Evolutionary conservation across 1,140 invertebrate genomes (phyloP).

Genomic region (Ladona fulva): DNA sequence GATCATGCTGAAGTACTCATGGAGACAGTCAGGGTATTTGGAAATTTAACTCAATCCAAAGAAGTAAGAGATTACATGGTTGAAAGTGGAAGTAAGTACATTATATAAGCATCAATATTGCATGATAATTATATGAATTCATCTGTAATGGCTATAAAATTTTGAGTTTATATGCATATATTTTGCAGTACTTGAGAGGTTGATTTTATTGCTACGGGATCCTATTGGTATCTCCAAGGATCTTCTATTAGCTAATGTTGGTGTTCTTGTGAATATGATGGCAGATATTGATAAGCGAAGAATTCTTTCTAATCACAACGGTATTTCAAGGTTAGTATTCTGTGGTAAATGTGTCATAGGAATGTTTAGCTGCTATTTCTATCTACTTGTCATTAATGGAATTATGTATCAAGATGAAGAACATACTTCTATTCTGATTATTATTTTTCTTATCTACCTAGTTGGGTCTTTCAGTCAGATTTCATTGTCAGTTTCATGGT

Average conservation of each 20-base stretch:
- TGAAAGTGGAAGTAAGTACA: slow-evolving; percentile 23
- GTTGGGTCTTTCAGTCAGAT: no score
- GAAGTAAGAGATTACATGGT: slow-evolving; percentile 45
- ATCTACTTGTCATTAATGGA: no score
- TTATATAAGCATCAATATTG: not conserved
- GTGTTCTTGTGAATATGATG: not conserved
- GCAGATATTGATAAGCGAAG: not conserved
- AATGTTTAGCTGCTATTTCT: no score
- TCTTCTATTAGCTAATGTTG: not conserved
- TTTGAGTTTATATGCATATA: not conserved
- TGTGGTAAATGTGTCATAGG: no score
- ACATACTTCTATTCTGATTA: no score
- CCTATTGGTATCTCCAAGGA: not conserved
- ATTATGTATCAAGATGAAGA: no score
- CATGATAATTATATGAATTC: not conserved
- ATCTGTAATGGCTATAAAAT: not conserved
- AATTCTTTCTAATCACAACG: not conserved
- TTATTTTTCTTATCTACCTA: no score
- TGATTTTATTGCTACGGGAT: not conserved
- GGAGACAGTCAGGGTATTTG: slow-evolving; percentile 54
- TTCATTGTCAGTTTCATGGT: no score
- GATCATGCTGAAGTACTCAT: slow-evolving; percentile 43
- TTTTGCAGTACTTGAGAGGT: not conserved
- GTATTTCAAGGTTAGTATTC: not conserved
- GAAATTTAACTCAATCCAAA: slow-evolving; percentile 53